Evolutionary conservation across 2,888 invertebrate genomes (phyloP).

Genomic region (Lissonota sp.): DNA sequence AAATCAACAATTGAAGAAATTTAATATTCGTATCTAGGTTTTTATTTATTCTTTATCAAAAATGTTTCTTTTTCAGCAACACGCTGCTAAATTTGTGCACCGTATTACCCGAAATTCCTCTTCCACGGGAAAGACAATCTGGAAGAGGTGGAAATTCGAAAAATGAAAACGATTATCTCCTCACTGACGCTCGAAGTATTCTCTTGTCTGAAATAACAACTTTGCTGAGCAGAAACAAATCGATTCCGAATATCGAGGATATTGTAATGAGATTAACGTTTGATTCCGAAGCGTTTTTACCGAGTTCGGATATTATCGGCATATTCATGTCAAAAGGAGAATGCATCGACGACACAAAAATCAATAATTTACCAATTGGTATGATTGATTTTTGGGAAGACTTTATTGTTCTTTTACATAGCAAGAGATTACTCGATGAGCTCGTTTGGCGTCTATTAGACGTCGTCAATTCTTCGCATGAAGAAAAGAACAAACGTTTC

Average conservation of each 20-base stretch:
- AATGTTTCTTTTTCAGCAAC: constrained; percentile 63
- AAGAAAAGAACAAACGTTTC: constrained; percentile 78
- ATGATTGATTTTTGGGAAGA: constrained; percentile 85
- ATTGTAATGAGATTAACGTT: constrained; percentile 74
- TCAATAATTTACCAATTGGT: constrained; percentile 71
- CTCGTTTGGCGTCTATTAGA: constrained; percentile 84
- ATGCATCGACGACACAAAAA: constrained; percentile 31
- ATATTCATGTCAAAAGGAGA: constrained; percentile 70
- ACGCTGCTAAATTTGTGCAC: constrained; percentile 71
- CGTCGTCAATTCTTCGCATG: constrained; percentile 81
- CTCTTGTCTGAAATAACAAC: constrained; percentile 76
- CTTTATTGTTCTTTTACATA: constrained; percentile 85
- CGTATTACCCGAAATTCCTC: constrained; percentile 54
- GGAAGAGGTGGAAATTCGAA: constrained; percentile 28
- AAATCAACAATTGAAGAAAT: neutral
- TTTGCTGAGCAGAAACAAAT: constrained; percentile 71
- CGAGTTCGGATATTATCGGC: constrained; percentile 73
- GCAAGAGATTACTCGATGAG: constrained; percentile 84
- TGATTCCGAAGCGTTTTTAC: constrained; percentile 78
- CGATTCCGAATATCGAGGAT: constrained; percentile 68
- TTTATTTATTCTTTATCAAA: neutral
- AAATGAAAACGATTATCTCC: constrained; percentile 67
- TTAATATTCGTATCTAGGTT: constrained; percentile 25
- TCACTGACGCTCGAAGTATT: constrained; percentile 69
- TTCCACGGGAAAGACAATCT: constrained; percentile 1